phyloP scores from a whole-genome alignment of 2,888 invertebrate genomes.

The Adineta ricciae region DNA sequence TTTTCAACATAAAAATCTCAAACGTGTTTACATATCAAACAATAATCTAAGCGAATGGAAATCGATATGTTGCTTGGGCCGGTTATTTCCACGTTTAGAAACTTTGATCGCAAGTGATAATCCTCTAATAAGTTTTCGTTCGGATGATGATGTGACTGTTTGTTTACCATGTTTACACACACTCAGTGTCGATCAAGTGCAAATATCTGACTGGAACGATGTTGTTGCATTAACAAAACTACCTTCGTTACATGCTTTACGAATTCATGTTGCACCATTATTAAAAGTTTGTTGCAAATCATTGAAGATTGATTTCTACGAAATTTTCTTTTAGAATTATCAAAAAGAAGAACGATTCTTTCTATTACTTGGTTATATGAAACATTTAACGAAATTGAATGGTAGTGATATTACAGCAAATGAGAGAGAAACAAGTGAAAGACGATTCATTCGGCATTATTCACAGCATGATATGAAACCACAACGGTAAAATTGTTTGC shows the following conservation, averaged over 20 bases:
- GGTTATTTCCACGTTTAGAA: conserved; percentile 73
- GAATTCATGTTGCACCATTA: conserved; percentile 65
- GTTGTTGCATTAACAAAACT: conserved; percentile 74
- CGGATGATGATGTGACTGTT: conserved; percentile 41
- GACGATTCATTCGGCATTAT: conserved; percentile 81
- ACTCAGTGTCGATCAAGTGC: conserved; percentile 35
- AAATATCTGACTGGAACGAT: conserved; percentile 72
- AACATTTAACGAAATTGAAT: conserved; percentile 72
- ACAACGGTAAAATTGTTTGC: conserved; percentile 56
- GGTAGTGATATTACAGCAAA: conserved; percentile 75
- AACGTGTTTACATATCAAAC: conserved; percentile 15
- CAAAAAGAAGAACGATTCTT: conserved; percentile 73
- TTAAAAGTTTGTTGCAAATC: conserved; percentile 50
- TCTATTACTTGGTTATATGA: conserved; percentile 73
- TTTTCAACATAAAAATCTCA: conserved; percentile 54
- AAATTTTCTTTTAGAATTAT: conserved; percentile 35
- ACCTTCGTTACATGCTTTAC: conserved; percentile 68
- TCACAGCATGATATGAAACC: conserved; percentile 60
- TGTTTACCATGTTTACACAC: neutral
- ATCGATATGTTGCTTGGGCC: conserved; percentile 58
- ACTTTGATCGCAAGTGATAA: conserved; percentile 61
- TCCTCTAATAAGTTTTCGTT: conserved; percentile 34
- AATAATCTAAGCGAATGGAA: conserved; percentile 27
- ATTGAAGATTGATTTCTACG: too few relatives aligned
- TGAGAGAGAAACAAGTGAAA: conserved; percentile 80